These are phyloP conservation scores for Melanotaenia boesemani DNA, from an alignment of 2,797 vertebrate genomes.

Conservation along the genomic window DNA sequence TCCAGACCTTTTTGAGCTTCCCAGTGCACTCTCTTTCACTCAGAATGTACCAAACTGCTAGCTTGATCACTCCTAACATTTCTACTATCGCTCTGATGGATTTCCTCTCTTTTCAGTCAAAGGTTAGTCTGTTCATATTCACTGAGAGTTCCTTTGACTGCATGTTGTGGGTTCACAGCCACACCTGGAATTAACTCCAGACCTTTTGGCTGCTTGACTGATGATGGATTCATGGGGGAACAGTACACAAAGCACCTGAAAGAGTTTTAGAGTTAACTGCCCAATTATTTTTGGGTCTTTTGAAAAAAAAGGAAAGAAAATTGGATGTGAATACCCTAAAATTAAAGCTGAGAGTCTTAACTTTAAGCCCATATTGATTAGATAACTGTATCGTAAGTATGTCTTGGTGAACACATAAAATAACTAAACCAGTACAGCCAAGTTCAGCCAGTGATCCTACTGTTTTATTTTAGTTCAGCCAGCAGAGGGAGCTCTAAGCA, in stretches of 20 bases:
- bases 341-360: too few relatives aligned
- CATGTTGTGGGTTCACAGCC: too few relatives aligned
- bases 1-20: not conserved
- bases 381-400: too few relatives aligned
- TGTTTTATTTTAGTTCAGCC: conserved; percentile 6
- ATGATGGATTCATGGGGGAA: not conserved
- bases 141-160: not conserved
- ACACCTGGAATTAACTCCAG: not conserved
- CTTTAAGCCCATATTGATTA: too few relatives aligned
- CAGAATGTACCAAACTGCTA: too few relatives aligned
- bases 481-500: conserved; percentile 40
- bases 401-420: too few relatives aligned
- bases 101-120: not conserved
- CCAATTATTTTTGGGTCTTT: not conserved
- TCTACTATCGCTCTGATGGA: not conserved
- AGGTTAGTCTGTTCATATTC: not conserved
- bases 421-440: too few relatives aligned
- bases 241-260: too few relatives aligned
- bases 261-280: not conserved
- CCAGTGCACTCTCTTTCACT: too few relatives aligned
- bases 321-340: too few relatives aligned
- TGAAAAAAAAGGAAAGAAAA: too few relatives aligned
- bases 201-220: not conserved
- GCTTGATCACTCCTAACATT: not conserved
- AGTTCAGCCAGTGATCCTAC: not conserved